Base-by-base conservation (phyloP, 2,888 invertebrate species). In the Eustalomyia histrio region DNA sequence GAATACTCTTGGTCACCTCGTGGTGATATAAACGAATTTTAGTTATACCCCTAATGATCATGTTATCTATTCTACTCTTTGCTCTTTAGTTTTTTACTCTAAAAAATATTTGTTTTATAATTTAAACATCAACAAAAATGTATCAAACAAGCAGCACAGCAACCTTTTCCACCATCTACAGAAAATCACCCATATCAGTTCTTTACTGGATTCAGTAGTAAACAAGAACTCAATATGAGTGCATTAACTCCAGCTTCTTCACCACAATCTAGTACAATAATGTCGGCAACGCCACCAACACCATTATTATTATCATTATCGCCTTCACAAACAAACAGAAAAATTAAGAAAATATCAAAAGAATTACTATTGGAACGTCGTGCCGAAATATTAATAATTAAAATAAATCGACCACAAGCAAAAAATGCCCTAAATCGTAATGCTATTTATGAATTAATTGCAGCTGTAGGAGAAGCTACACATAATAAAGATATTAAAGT, bases 351-450 rank as follows among this genome's bases (percentile, higher is more conserved):
- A 14, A 60, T 33, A 18, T 85, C 84, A 17, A 83, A 82, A 69
- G 86, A 87, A 83, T 52, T 84, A 7, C 5, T 78, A 4, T 52
- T 89, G 0, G 80, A 88, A 33, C 86, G 90, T 82, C 88, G 91
- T 69, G 91, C 92, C 78, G 92, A 92, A 43, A 89, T 94, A 3
- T 90, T 92, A 57, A 91, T 93, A 35, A 92, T 97, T 12, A 92
- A 91, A 85, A 92, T 96, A 60, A 95, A 97, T 90, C 93, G 95
- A 84, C 96, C 96, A 0, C 88, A 90, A 1, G 95, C 93, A 88
- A 95, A 94, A 88, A 98, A 98, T 92, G 96, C 97, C 0, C 91
- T 97, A 2, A 94, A 93, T 43, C 79, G 85, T 14, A 87, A 93
- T 90, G 95, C 95, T 93, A 96, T 96, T 88, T 86, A 91, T 24